Conservation (phyloP, 2,797 vertebrate species). For the Notamacropus eugenii region DNA sequence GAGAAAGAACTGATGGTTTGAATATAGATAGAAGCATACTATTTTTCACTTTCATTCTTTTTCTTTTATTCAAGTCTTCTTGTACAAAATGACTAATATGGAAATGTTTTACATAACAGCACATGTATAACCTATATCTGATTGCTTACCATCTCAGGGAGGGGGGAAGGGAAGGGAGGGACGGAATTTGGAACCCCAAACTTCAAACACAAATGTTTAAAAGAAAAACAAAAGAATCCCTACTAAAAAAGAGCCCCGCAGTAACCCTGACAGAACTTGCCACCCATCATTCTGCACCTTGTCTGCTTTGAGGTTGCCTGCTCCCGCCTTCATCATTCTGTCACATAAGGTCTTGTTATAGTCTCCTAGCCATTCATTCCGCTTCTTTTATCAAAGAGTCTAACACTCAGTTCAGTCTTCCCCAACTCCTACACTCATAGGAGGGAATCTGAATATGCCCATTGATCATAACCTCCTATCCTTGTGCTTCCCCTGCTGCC, state of each 20-base stretch:
- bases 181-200: neutral
- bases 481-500: neutral
- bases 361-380: neutral
- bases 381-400: neutral
- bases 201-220: neutral
- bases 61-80: neutral
- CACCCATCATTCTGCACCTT: neutral
- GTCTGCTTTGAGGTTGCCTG: neutral
- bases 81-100: neutral
- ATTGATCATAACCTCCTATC: neutral
- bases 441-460: neutral
- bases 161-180: neutral
- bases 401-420: neutral
- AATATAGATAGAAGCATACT: neutral
- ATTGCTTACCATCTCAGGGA: neutral
- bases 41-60: neutral
- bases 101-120: neutral
- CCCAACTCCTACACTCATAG: neutral
- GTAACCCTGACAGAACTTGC: neutral
- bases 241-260: neutral
- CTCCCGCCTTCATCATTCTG: neutral
- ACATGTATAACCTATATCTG: neutral
- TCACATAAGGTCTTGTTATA: neutral
- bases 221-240: neutral
- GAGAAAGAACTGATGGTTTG: neutral